phyloP scores from a whole-genome alignment of 1,140 invertebrate species.

The Drosophila ogumai region DNA sequence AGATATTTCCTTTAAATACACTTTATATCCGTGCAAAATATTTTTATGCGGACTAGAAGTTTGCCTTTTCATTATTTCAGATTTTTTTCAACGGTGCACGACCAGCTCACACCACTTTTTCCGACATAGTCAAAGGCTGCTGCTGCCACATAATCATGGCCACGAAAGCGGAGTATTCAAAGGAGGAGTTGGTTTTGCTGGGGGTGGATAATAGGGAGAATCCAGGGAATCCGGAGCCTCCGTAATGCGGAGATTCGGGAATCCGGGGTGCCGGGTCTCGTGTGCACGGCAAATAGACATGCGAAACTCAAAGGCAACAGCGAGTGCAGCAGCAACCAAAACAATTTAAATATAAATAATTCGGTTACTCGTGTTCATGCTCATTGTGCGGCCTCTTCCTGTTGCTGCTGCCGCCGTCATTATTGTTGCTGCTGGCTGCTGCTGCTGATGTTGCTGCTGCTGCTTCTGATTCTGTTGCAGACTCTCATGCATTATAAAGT shows the following conservation, averaged over 20 bases:
- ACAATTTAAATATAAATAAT: constrained; percentile 84
- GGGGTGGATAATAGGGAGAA: constrained; percentile 1
- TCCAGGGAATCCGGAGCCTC: neutral
- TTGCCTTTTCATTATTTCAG: too few species aligned
- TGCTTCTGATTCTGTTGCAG: constrained; percentile 30
- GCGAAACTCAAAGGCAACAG: constrained; percentile 61
- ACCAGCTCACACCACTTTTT: neutral
- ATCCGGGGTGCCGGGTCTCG: constrained; percentile 8
- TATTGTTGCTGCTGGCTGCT: constrained; percentile 42
- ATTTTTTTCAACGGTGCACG: neutral
- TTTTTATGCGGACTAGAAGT: too few species aligned
- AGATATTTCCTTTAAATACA: too few species aligned
- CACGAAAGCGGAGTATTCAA: constrained; percentile 42
- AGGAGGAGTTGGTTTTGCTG: constrained; percentile 1
- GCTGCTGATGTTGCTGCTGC: constrained; percentile 7
- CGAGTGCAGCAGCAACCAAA: constrained; percentile 60
- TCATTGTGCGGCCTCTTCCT: constrained; percentile 72
- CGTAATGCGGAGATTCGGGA: neutral
- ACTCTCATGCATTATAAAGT: constrained; percentile 82
- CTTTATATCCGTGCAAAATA: too few species aligned
- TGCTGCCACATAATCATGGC: constrained; percentile 76
- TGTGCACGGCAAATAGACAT: constrained; percentile 58
- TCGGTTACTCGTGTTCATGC: constrained; percentile 80
- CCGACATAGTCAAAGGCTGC: constrained; percentile 63
- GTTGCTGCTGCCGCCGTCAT: constrained; percentile 44